Conservation (phyloP, 2,888 invertebrate species). For the Orthosia gothica region DNA sequence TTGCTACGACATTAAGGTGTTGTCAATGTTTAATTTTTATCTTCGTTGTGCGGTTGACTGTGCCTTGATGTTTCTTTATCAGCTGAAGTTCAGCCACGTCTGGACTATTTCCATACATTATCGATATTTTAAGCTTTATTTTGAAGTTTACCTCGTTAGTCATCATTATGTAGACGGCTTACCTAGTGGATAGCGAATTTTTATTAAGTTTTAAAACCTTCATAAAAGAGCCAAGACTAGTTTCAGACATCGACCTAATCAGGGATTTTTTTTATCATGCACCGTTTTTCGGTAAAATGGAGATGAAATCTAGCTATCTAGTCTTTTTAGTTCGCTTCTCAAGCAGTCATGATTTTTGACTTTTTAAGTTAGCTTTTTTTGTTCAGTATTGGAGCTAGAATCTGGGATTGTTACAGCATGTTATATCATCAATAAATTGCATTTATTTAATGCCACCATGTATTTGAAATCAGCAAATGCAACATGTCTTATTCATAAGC, state of each 20-base stretch:
- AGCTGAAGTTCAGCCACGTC: not conserved
- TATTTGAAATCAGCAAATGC: no score
- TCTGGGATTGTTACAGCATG: no score
- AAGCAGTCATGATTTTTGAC: no score
- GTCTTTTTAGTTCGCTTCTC: no score
- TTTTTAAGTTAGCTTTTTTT: no score
- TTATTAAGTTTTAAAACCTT: no score
- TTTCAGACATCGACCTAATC: no score
- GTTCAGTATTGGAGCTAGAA: no score
- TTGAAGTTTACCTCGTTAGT: slow-evolving; percentile 26
- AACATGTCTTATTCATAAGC: no score
- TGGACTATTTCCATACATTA: slow-evolving; percentile 11
- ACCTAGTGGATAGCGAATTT: not conserved
- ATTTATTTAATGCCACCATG: no score
- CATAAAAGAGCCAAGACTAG: no score
- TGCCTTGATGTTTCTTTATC: slow-evolving; percentile 15
- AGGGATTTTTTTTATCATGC: not conserved
- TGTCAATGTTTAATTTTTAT: not conserved
- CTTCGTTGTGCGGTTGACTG: not conserved
- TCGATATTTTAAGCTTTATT: slow-evolving; percentile 4
- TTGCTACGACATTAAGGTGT: not conserved
- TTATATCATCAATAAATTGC: no score
- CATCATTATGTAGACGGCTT: slow-evolving; percentile 1
- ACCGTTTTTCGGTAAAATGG: not conserved
- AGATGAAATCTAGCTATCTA: not conserved